Percentiles rank a stretch among this genome's conserved stretches.
These are phyloP conservation scores for Parotia lawesii DNA, from an alignment of 2,113 vertebrate genomes.

Conservation along the genomic window DNA sequence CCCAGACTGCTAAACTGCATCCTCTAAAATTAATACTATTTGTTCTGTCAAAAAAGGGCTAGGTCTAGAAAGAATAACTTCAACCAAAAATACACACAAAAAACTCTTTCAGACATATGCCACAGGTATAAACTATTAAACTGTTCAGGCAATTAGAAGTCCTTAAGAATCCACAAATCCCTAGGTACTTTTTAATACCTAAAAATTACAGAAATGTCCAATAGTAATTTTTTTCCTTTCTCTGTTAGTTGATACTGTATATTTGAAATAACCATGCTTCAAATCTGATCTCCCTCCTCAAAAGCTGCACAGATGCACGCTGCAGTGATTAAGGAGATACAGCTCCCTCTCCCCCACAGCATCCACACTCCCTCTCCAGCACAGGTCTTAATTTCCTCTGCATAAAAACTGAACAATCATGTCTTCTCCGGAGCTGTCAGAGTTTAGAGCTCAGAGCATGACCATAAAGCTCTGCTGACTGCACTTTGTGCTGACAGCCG, in stretches of 20 bases:
- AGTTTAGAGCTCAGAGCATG: background rate
- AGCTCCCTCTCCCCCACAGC: background rate
- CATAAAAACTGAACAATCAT: fast-evolving
- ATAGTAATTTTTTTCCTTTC: background rate
- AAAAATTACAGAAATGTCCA: background rate
- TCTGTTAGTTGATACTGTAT: background rate
- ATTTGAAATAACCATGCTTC: background rate
- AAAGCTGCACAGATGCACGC: background rate
- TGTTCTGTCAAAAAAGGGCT: background rate
- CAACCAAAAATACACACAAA: background rate
- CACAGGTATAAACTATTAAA: background rate
- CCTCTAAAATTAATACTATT: background rate
- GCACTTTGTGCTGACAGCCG: background rate
- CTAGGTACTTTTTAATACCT: background rate
- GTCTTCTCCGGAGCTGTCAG: background rate
- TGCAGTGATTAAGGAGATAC: background rate
- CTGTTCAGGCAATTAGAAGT: background rate
- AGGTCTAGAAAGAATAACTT: background rate
- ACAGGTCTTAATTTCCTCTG: background rate
- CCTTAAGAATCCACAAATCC: background rate
- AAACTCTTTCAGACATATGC: background rate
- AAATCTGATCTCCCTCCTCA: background rate
- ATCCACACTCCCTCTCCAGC: background rate
- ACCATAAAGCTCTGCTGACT: background rate
- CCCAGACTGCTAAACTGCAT: background rate